These are phyloP conservation scores for Nudaria mundana DNA, from an alignment of 2,888 invertebrate genomes.

Conservation along the genomic window DNA sequence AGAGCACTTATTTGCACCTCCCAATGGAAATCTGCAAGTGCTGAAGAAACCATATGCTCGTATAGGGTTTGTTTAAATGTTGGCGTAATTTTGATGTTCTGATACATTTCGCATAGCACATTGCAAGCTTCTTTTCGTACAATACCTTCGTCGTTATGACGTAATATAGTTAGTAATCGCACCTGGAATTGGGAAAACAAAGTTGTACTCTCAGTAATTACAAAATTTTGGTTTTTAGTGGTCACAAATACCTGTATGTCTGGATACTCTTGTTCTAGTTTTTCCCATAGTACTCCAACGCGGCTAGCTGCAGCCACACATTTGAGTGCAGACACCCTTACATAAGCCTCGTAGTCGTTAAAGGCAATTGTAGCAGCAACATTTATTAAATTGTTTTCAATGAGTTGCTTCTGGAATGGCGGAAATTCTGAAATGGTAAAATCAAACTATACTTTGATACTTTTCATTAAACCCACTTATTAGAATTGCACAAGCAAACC, in stretches of 20 bases:
- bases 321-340: constrained; percentile 87
- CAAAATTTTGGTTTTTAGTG: background rate
- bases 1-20: constrained; percentile 89
- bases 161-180: constrained; percentile 79
- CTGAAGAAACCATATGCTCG: constrained; percentile 84
- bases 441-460: background rate
- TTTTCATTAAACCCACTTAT: background rate
- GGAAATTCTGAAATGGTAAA: constrained; percentile 84
- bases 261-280: constrained; percentile 72
- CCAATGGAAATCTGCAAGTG: constrained; percentile 89
- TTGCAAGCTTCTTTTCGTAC: constrained; percentile 87
- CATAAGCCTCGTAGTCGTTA: constrained; percentile 87
- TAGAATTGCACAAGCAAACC: too few species aligned
- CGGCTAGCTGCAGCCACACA: constrained; percentile 86
- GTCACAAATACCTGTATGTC: constrained; percentile 79
- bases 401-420: constrained; percentile 86
- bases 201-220: background rate
- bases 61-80: constrained; percentile 79
- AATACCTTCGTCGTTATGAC: constrained; percentile 87
- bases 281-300: constrained; percentile 85
- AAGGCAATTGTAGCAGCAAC: constrained; percentile 84
- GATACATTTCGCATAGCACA: constrained; percentile 84
- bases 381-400: constrained; percentile 83
- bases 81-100: constrained; percentile 82
- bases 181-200: constrained; percentile 58